Base-by-base conservation (phyloP, 2,888 invertebrate genomes). In the Brenthis hecate region DNA sequence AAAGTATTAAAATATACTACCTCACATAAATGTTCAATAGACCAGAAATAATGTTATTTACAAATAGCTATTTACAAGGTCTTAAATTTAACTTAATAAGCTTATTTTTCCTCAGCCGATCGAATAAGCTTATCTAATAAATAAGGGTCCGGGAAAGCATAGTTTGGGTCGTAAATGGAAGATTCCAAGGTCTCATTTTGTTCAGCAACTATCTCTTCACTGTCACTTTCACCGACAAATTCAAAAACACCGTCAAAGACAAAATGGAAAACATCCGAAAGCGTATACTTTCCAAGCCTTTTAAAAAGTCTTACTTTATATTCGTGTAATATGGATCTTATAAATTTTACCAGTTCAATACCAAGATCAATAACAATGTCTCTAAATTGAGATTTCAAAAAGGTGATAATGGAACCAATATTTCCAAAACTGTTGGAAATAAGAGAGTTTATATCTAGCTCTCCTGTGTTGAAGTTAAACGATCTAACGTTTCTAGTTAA, bases 261-360 rank as follows among this genome's bases (percentile, higher is more conserved):
- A 2, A 76, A 71, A 43, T 80, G 77, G 2, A 87, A 76, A 5
- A 86, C 70, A 68, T 87, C 85, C 2, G 85, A 79, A 5, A 89
- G 56, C 0, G 85, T 82, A 56, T 82, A 83, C 11, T 74, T 74
- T 57, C 80, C 80, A 4, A 88, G 75, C 71, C 80, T 85, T 53
- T 78, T 82, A 5, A 87, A 70, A 3, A 89, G 32, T 28, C 78
- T 80, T n/a, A 80, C 69, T 76, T 84, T 88, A n/a, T 80, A 78
- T 14, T 80, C 76, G 2, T 77, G 71, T 1, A 83, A 73, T 14
- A 81, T 76, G 4, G 68, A 69, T 65, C 75, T 77, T 0, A 83
- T 5, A 48, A 80, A 80, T 53, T 76, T 78, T 11, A 80, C 72
- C 1, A 71, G 75, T 68, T 86, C 78, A 6, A 77, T 56, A 3